Base-by-base conservation (phyloP, 2,888 invertebrate genomes). In the Hedychridium roseum region DNA sequence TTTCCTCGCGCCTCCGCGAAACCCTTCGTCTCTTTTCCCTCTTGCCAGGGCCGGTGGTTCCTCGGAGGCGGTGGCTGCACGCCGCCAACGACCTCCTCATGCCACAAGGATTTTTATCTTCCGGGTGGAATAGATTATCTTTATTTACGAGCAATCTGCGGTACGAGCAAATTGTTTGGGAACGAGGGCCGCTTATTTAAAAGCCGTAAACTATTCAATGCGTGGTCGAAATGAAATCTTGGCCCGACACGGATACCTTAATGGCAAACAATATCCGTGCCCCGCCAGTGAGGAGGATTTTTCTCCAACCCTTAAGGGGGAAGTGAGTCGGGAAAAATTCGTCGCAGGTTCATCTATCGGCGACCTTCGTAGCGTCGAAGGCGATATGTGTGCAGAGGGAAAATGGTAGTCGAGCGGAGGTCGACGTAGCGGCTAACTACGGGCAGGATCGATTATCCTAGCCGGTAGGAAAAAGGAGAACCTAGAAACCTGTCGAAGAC, bases 41-140 rank as follows among this genome's bases (percentile, higher is more conserved):
- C 40, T 21, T 27, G 43, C 28, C 12, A 17, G 32, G 54, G 53
- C n/a, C n/a, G 46, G 46, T 45, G 37, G 36, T 16, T 30, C 39
- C 23, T 52, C 54, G 53, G 50, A 50, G 49, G 54, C 11, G 35
- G 31, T 21, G 30, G 40, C 35, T 36, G 47, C 50, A n/a, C 14
- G 26, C 1, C 15, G 30, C 28, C 43, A 36, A 34, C 34, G 34
- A 34, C 41, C 30, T 49, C 38, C 41, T 23, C 41, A 27, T 32
- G 42, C 54, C 38, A 36, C 51, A 53, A 61, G 67, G 65, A 76
- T 76, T 77, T 78, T 77, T 77, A 76, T 75, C 76, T 77, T 76
- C 76, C 75, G 75, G 70, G 76, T 76, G 64, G 75, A 76, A 78
- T 76, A 76, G 77, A 78, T 78, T 78, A 78, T 77, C 77, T 71